Evolutionary conservation across 2,888 invertebrate genomes (phyloP), one percentile per base, ranked within the genome.

Genomic region (Pedicia rivosa): DNA sequence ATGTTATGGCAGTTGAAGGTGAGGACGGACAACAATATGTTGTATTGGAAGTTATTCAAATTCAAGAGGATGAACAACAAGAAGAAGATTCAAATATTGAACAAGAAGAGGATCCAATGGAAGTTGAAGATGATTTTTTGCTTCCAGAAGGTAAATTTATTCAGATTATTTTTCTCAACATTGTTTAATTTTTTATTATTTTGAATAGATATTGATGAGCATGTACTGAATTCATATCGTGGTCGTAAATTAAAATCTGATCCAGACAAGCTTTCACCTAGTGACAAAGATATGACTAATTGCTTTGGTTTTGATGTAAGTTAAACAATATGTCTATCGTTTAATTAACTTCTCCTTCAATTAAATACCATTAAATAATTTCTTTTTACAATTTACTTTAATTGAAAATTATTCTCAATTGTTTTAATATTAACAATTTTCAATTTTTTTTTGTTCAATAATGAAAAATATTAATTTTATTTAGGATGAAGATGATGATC

Each of bases 31-130:
- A 84, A 47, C 81, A 84, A 56, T 86, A 84, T 50, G 86, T 90
- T 34, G 86, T 90, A n/a, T 63, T 90, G 10, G 87, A 90, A 62
- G 86, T 90, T 8, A 83, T 88, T 30, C 83, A 84, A 48, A 58
- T 82, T 28, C 70, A 68, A 14, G 69, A 69, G 45, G 78, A 77
- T 36, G 79, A 78, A 46, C 77, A 74, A 43, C 66, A 67, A 5
- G 71, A 74, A 15, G 29, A 9, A 6, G 24, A 20, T 24, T 37
- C 25, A 17, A 32, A 20, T 15, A 29, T 27, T 14, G 29, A 41
- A 13, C 17, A 24, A 15, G 36, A 55, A 0, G 64, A 63, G 27
- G 63, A 57, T 2, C 64, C 65, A 8, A 61, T 65, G 5, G 57
- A 64, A 5, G 55, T 57, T 7, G 43, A 37, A 14, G 62, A 62